Evolutionary conservation across 2,797 vertebrate species (phyloP).

Genomic region (Notoglanidium macrostoma): DNA sequence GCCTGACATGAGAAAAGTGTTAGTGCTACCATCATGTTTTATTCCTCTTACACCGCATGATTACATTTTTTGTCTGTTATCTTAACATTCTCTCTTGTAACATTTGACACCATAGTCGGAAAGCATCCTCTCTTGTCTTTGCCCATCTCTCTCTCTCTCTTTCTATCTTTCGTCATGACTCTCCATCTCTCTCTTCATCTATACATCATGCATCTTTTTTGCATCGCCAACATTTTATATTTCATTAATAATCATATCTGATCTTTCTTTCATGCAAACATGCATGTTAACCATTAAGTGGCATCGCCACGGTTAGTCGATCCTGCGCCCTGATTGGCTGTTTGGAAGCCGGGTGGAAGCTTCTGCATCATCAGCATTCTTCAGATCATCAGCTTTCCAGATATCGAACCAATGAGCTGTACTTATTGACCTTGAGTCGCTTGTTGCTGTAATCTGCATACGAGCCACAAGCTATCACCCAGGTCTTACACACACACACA

Average conservation of each 20-base stretch:
- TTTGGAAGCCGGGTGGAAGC: not conserved
- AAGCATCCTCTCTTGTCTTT: not conserved
- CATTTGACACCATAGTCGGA: not conserved
- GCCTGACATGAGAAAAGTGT: not conserved
- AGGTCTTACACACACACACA: constrained; percentile 7
- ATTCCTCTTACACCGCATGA: not conserved
- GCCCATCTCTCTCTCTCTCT: not conserved
- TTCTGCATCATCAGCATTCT: constrained; percentile 36
- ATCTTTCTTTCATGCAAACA: not conserved
- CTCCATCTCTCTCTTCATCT: not conserved
- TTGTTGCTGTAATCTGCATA: constrained; percentile 41
- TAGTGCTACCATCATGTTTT: not conserved
- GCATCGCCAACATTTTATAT: not conserved
- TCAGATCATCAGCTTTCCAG: constrained; percentile 38
- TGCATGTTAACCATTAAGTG: not conserved
- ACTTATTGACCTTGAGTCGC: constrained; percentile 42
- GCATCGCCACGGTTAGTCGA: constrained; percentile 2
- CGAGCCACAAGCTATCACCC: constrained; percentile 14
- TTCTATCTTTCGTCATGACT: too few relatives aligned
- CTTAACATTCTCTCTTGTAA: not conserved
- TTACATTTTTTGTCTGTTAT: not conserved
- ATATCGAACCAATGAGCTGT: constrained; percentile 41
- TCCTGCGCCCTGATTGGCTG: constrained; percentile 26
- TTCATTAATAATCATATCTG: not conserved
- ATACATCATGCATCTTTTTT: not conserved